Base-by-base conservation (phyloP, 2,888 invertebrate species). In the Zaprionus obscuricornis region DNA sequence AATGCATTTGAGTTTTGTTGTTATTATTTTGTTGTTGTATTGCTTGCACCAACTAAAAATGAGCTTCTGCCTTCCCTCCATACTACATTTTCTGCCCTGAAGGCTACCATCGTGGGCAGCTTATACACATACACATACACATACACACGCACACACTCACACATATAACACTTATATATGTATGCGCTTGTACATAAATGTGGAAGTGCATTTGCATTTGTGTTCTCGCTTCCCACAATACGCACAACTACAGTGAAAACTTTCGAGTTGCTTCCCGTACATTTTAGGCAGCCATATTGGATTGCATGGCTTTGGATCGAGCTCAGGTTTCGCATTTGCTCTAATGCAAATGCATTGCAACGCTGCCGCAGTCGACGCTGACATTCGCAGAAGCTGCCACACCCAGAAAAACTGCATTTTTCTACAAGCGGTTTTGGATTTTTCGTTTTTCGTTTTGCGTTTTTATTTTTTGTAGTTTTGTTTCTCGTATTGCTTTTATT, bases 381-480 rank as follows among this genome's bases (percentile, higher is more conserved):
- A 5, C 14, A 18, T 37, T 29, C 33, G 36, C 11, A 29, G 47
- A 50, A 42, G 56, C 81, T 87, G 88, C 88, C 88, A 88, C 88
- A 88, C 88, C 88, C 88, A 88, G 83, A 78, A 83, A 88, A 87
- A 86, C 56, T 88, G 88, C 86, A 88, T 78, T 88, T 87, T 88
- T 86, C 84, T 66, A 74, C 83, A 56, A 86, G 57, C 70, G 78
- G 58, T 78, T 77, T 82, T 66, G 72, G 49, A 73, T 82, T 78
- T 77, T 73, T 69, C 49, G 63, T 49, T 43, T 47, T 36, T 13
- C 7, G 42, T 27, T 29, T 11, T 45, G 40, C 8, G 18, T 17
- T 29, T 22, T 13, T 17, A 22, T 17, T 51, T 27, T 8, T 34
- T 29, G 13, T 43, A 45, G 37, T 68, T 67, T 62, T 46, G 42